Evolutionary conservation across 1,140 invertebrate species (phyloP), one percentile per base, ranked within the genome.

Genomic region (Drosophila chauvacae): DNA sequence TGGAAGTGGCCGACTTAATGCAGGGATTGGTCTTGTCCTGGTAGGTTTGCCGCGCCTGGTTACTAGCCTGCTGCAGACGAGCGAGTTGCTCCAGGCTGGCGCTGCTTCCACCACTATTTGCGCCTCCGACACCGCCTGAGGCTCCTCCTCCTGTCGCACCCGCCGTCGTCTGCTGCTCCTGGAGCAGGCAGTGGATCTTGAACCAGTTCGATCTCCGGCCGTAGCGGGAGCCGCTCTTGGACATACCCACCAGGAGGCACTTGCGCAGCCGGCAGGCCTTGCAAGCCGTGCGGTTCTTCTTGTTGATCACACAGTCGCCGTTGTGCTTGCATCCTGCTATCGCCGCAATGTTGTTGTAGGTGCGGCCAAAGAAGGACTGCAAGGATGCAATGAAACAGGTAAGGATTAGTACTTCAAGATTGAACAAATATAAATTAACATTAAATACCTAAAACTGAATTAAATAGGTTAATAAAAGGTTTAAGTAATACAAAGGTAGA

Each of bases 351-450:
- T 99, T 99, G 95, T 99, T 99, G 94, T 98, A 98, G 11, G 98
- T 98, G 26, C 98, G 95, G 1, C 98, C 97, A 93, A 99, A 99
- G 94, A 99, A 99, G 16, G 98, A 99, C 98, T 99, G 96, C 93
- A 94, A 94, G 30, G 35, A 55, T 23, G 33, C 4, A 3, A 16
- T 41, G 39, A 18, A 48, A 14, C 1, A 23, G 20, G 33, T 18
- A 14, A 6, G 33, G 1, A 20, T 55, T 16, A 14, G 33, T 7
- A 16, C 4, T 16, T 35, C 14, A 4, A 2, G 7, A 9, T 53
- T 35, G 4, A 53, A 20, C 20, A 11, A 28, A 6, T 28, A n/a
- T 5, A 11, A 30, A 18, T 35, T 35, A 35, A 35, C 11, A 33
- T 4, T 4, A 11, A 35, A 35, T n/a, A 18, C 2, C 7, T 14